Base-by-base conservation (phyloP, 64 coral and sea anemone species). In the Montipora capricornis region DNA sequence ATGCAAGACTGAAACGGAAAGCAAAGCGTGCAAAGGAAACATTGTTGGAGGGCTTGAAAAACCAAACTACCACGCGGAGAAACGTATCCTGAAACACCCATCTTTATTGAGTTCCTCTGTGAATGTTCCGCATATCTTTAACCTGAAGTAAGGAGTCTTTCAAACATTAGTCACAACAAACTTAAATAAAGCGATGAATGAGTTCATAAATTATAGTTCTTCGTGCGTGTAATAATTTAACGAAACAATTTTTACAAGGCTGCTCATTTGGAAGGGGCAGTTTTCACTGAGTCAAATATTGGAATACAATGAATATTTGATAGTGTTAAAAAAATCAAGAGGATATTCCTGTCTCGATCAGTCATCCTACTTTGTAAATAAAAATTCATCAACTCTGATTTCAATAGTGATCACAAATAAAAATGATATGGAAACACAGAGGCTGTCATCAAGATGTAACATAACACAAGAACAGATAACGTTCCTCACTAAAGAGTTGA, bases 241-340 rank as follows among this genome's bases (percentile, higher is more conserved):
- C 82, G 68, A 86, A 82, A 82, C 80, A 82, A 61, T 86, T 86
- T 86, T 86, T 86, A 86, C 82, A 86, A 50, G 49, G 82, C 82
- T 49, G 62, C 82, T 50, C 66, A 86, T 51, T 86, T 59, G 64
- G 64, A 50, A 16, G 46, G 20, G 16, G 29, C 29, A 37, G 1
- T 37, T 37, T 37, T 37, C 29, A 37, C 29, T 37, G 29, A 37
- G 29, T 37, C 29, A 37, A 37, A 37, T 37, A 37, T 37, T 37
- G 29, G 29, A 1, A 37, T 37, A 68, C 44, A 29, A 84, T 2
- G 66, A 86, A 73, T 45, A 50, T 71, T 86, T 71, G 66, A 70
- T 71, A 86, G 66, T 46, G 61, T 70, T 19, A 73, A 51, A 73
- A 44, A 9, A 86, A 73, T 24, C 64, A 13, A 16, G 8, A 22